These are phyloP conservation scores for Spialia ferax DNA, from an alignment of 2,888 invertebrate genomes.

Conservation along the genomic window DNA sequence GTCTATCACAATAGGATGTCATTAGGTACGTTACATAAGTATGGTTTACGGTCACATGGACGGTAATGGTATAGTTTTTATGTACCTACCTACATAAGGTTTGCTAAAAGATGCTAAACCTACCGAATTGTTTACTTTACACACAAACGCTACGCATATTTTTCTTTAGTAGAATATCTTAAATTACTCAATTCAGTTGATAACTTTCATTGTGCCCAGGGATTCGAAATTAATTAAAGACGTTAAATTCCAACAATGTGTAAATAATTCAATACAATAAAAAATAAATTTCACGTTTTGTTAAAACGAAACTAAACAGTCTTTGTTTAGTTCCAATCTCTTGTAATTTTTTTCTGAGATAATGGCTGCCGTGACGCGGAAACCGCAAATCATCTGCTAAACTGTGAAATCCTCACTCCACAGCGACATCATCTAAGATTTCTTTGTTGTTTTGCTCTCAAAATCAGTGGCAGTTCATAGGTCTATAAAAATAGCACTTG, in stretches of 20 bases:
- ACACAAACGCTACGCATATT: no score
- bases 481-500: neutral
- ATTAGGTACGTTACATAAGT: no score
- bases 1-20: no score
- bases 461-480: neutral
- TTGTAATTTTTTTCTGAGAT: conserved; percentile 6
- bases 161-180: no score
- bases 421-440: conserved; percentile 13
- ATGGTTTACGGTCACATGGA: no score
- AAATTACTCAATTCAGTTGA: no score
- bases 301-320: conserved; percentile 25
- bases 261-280: conserved; percentile 1
- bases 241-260: neutral
- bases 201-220: no score
- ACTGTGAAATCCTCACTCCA: conserved; percentile 26
- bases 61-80: no score
- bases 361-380: conserved; percentile 32
- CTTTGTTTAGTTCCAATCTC: conserved; percentile 2
- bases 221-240: neutral
- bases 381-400: conserved; percentile 32
- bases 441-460: conserved; percentile 7
- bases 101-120: no score
- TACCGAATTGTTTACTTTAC: no score
- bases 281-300: conserved; percentile 4
- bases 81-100: no score